Conservation (phyloP, 2,113 vertebrate genomes). For the Podilymbus podiceps region DNA sequence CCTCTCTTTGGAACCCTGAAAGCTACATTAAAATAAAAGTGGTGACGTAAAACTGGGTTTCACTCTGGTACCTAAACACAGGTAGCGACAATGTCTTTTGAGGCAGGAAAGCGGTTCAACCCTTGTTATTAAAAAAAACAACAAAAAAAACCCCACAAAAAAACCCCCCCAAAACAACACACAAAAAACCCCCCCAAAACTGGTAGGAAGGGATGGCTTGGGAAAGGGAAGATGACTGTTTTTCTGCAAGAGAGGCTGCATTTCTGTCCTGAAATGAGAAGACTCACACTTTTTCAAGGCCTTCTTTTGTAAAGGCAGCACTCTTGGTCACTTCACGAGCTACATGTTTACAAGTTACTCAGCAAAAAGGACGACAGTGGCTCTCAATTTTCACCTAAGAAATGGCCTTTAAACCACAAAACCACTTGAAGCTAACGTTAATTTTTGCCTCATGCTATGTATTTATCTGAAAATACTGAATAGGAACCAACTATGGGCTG, state of each 20-base stretch:
- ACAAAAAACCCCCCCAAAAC: too few species aligned
- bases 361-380: neutral
- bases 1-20: neutral
- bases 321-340: neutral
- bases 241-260: neutral
- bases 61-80: neutral
- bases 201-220: neutral
- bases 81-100: neutral
- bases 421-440: neutral
- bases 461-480: neutral
- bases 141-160: too few species aligned
- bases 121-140: neutral
- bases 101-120: neutral
- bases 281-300: neutral
- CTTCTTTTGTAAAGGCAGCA: neutral
- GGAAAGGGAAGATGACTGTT: neutral
- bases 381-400: neutral
- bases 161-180: too few species aligned
- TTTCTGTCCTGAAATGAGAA: neutral
- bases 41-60: fast-evolving
- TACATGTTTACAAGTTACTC: neutral
- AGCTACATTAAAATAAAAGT: neutral
- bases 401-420: neutral
- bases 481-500: neutral
- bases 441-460: neutral